A percentile compares a stretch with the other conserved stretches of the same genome.
Conservation (phyloP, 2,113 vertebrate species). For the Passer montanus region DNA sequence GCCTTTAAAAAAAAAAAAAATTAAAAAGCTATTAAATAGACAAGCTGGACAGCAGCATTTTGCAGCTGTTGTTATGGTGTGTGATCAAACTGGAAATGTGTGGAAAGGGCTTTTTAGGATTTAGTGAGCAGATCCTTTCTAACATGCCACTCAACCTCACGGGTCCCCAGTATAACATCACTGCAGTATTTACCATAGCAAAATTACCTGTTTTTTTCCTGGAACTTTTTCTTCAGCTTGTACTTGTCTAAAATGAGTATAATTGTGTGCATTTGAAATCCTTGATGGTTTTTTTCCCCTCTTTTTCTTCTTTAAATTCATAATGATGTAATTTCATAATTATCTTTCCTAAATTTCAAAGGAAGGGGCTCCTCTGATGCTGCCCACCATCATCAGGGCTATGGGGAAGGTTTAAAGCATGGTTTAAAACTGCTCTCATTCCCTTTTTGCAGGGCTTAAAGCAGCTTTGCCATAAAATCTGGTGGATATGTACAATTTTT, state of each 20-base stretch:
- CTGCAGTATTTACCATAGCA: neutral
- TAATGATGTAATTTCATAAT: neutral
- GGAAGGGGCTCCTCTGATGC: neutral
- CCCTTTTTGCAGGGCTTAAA: neutral
- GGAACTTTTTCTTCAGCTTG: neutral
- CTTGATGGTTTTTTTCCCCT: accelerated
- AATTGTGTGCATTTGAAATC: neutral
- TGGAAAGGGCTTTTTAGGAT: neutral
- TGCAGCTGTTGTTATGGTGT: neutral
- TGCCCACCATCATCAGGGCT: neutral
- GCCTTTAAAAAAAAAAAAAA: neutral
- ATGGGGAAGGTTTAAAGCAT: neutral
- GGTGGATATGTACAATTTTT: neutral
- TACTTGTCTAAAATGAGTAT: neutral
- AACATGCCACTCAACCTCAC: neutral
- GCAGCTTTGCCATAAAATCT: neutral
- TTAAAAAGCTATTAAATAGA: neutral
- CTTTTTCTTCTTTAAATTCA: neutral
- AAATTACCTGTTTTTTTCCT: neutral
- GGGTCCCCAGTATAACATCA: neutral
- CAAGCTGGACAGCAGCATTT: neutral
- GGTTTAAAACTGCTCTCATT: neutral
- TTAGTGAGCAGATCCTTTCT: neutral
- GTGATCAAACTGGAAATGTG: neutral
- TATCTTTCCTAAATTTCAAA: neutral